Evolutionary conservation across 1,140 invertebrate species (phyloP).

Genomic region (Wiebesia pumilae): DNA sequence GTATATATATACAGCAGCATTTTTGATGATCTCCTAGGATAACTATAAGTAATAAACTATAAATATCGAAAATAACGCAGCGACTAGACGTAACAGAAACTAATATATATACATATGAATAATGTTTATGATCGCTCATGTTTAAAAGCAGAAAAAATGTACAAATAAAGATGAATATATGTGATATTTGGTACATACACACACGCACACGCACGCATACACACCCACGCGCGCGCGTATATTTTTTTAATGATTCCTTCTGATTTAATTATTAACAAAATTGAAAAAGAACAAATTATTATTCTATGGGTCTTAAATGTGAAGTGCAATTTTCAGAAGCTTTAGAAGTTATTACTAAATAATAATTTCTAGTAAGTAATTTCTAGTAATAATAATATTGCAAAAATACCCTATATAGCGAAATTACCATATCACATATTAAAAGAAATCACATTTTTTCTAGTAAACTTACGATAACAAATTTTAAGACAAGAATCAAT

Average conservation of each 20-base stretch:
- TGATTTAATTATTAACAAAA: too few relatives aligned
- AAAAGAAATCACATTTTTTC: conserved; percentile 24
- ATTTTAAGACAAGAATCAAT: conserved; percentile 81
- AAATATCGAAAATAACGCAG: conserved; percentile 12
- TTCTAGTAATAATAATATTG: neutral
- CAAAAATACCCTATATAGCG: neutral
- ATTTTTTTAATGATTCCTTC: too few relatives aligned
- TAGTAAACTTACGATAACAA: conserved; percentile 74
- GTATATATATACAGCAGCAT: neutral
- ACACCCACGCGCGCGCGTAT: too few relatives aligned
- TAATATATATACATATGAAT: conserved; percentile 43
- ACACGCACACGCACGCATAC: too few relatives aligned
- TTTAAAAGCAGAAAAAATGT: conserved; percentile 18
- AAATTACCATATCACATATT: conserved; percentile 12
- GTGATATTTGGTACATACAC: conserved; percentile 16
- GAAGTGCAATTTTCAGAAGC: too few relatives aligned
- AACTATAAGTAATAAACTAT: neutral
- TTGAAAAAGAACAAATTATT: too few relatives aligned
- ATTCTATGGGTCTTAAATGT: too few relatives aligned
- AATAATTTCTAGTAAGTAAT: neutral
- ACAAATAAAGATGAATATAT: neutral
- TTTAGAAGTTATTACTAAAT: too few relatives aligned
- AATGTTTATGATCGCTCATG: neutral
- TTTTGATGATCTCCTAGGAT: neutral
- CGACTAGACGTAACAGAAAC: conserved; percentile 32